Conservation (phyloP, 2,113 vertebrate genomes). For the Struthidea cinerea region DNA sequence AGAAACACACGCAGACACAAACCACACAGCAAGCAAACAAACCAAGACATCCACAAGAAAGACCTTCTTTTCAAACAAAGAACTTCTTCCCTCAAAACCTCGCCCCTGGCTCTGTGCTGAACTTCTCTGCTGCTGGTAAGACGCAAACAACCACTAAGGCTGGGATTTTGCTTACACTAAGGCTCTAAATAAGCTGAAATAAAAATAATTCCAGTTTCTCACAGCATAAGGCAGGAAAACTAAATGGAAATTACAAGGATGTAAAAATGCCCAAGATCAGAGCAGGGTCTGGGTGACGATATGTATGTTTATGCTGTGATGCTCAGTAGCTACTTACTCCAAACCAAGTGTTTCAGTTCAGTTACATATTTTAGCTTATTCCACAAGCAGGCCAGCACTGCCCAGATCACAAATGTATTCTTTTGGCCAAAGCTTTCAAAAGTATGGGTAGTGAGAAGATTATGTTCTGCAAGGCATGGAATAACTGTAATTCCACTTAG, state of each 20-base stretch:
- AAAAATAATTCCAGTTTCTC: not conserved
- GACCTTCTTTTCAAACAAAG: not conserved
- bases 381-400: not conserved
- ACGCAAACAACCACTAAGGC: not conserved
- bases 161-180: not conserved
- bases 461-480: not conserved
- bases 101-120: not conserved
- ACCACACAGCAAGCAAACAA: not conserved
- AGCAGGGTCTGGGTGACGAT: not conserved
- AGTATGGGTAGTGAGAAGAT: not conserved
- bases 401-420: not conserved
- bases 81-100: not conserved
- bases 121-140: not conserved
- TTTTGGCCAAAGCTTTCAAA: not conserved
- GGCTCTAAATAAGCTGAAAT: not conserved
- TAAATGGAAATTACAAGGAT: not conserved
- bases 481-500: not conserved
- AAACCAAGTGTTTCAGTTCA: not conserved
- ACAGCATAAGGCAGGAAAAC: not conserved
- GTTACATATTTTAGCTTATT: not conserved
- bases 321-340: not conserved
- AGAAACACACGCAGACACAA: not conserved
- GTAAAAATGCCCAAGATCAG: not conserved
- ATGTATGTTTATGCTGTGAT: not conserved
- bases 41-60: not conserved